phyloP scores from a whole-genome alignment of 2,113 vertebrate species.

The Lepus europaeus region DNA sequence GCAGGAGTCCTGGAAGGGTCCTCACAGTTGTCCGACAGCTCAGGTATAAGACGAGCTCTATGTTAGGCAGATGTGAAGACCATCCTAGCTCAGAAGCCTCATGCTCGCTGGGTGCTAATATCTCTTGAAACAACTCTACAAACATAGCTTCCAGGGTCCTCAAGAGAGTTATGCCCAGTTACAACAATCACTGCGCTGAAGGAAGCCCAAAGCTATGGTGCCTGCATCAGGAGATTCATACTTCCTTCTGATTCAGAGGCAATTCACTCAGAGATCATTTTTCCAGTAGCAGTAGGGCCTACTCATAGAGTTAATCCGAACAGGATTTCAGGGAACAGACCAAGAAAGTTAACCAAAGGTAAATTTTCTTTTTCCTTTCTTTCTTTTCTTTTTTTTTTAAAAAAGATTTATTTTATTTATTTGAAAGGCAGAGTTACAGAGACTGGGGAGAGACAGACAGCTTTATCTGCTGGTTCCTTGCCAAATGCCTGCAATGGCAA shows the following conservation, averaged over 20 bases:
- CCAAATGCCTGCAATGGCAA: no score
- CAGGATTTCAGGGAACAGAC: neutral
- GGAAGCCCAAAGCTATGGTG: neutral
- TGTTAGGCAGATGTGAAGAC: neutral
- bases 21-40: neutral
- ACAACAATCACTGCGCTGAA: neutral
- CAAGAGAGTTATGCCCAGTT: neutral
- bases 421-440: no score
- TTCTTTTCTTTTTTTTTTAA: no score
- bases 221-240: neutral
- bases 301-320: neutral
- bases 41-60: neutral
- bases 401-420: no score
- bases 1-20: neutral
- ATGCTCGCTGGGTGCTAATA: neutral
- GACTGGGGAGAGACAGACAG: no score
- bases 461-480: no score
- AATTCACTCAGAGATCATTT: slow-evolving; percentile 15
- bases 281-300: neutral
- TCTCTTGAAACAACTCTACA: neutral
- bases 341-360: slow-evolving; percentile 29
- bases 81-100: neutral
- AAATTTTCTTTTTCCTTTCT: neutral
- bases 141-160: neutral
- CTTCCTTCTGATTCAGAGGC: neutral